phyloP scores from a whole-genome alignment of 1,140 invertebrate genomes.

The Drosophila bipectinata region DNA sequence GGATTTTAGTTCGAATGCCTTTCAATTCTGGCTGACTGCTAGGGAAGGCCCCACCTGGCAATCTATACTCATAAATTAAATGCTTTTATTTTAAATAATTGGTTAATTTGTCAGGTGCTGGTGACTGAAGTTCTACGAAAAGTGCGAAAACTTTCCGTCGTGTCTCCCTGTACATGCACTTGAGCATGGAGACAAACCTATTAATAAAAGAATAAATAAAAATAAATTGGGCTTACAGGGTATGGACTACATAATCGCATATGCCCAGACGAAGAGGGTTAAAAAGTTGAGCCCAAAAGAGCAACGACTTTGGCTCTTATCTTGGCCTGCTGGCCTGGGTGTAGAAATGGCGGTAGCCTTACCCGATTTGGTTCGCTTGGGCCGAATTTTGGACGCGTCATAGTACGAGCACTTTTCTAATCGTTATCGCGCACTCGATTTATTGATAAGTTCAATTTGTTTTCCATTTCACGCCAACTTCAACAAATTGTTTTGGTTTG shows the following conservation, averaged over 20 bases:
- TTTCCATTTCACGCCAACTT: constrained; percentile 77
- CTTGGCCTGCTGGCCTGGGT: neutral
- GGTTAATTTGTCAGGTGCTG: constrained; percentile 40
- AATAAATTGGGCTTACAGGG: neutral
- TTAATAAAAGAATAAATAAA: neutral
- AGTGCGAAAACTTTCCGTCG: neutral
- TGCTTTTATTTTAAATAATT: constrained; percentile 49
- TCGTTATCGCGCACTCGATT: constrained; percentile 72
- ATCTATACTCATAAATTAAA: constrained; percentile 48
- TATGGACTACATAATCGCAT: neutral
- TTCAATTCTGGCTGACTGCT: constrained; percentile 24
- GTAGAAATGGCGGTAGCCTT: constrained; percentile 8
- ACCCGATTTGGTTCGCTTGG: neutral
- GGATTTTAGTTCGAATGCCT: constrained; percentile 3
- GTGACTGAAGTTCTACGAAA: constrained; percentile 18
- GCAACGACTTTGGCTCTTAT: constrained; percentile 39
- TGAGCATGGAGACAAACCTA: neutral
- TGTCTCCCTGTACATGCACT: neutral
- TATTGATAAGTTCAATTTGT: constrained; percentile 80
- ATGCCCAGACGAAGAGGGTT: neutral
- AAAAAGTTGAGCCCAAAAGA: constrained; percentile 12
- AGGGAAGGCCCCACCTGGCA: constrained; percentile 1
- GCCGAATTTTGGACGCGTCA: constrained; percentile 39
- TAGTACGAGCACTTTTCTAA: constrained; percentile 39
- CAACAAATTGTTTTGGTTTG: constrained; percentile 69